Base-by-base conservation (phyloP, 2,797 vertebrate genomes). In the Hipposideros larvatus region DNA sequence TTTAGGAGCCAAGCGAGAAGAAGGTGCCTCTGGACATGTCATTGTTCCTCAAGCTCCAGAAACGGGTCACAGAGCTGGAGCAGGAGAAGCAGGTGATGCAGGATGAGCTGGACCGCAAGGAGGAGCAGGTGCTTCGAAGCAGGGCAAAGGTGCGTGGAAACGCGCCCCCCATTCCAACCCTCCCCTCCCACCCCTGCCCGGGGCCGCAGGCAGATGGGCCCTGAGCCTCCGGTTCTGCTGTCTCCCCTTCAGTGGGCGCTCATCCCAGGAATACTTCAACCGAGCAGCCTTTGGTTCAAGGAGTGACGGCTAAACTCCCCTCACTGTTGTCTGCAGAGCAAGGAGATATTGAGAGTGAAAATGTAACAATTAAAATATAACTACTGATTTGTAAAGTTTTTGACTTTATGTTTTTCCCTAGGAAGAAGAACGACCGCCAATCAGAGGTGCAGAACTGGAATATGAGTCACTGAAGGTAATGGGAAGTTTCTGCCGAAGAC, bases 401-500 rank as follows among this genome's bases (percentile, higher is more conserved):
- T 92, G 11, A 15, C 85, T 97, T 18, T 79, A 48, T 77, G 28
- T 97, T 95, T 91, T 90, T 96, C 74, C 26, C 11, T 41, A 97
- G 98, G 99, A 99, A 87, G 99, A 99, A 79, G 99, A 99, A 98
- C 99, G 99, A 92, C 99, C 99, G 98, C 99, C 99, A 94, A 99
- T 99, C 70, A 99, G 99, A 96, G 99, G 99, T 43, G 99, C 99
- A 18, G 99, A 99, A 96, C 97, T 99, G 98, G 99, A 99, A 97
- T 99, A 99, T 26, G 99, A 99, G 95, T 99, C 99, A 0, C 99
- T 99, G 82, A 99, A 99, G 99, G 99, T 99, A 99, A 98, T 95
- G 70, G 43, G 51, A 85, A 83, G 7, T 75, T 89, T 84, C 68
- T 94, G 11, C 21, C 24, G 37, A 79, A 59, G 61, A 93, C 70